Conservation (phyloP, 2,113 vertebrate species). For the Hydrolagus affinis region DNA sequence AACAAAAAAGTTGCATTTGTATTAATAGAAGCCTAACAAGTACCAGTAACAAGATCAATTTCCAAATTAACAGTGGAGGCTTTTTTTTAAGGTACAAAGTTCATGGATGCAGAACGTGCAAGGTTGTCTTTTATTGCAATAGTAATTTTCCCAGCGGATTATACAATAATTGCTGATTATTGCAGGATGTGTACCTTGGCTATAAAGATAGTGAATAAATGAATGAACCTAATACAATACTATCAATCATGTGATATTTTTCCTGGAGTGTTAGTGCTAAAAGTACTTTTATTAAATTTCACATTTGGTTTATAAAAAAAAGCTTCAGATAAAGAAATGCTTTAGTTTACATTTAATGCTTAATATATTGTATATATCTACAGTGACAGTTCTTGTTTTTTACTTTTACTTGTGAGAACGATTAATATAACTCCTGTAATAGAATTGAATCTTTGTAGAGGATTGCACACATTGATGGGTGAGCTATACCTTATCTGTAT, state of each 20-base stretch:
- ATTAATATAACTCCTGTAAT: background rate
- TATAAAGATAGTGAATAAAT: background rate
- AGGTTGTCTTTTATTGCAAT: background rate
- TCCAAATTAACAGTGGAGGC: background rate
- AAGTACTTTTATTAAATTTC: slow-evolving; percentile 8
- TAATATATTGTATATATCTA: background rate
- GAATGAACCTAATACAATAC: slow-evolving; percentile 3
- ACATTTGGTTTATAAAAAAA: background rate
- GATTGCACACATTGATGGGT: background rate
- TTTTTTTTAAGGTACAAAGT: background rate
- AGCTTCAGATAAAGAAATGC: background rate
- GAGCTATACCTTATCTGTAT: background rate
- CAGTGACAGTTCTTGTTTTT: background rate
- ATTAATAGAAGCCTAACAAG: background rate
- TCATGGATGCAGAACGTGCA: background rate
- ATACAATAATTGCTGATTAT: slow-evolving; percentile 12
- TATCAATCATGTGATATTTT: background rate
- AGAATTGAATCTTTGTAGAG: background rate
- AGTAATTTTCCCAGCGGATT: background rate
- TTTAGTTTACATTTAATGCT: background rate
- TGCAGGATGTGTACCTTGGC: slow-evolving; percentile 26
- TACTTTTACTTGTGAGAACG: background rate
- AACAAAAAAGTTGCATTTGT: background rate
- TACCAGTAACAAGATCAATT: background rate
- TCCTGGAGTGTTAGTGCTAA: background rate